A percentile compares a stretch with the other conserved stretches of the same genome.
Evolutionary conservation across 2,888 invertebrate species (phyloP).

Genomic region (Aethes cnicana): DNA sequence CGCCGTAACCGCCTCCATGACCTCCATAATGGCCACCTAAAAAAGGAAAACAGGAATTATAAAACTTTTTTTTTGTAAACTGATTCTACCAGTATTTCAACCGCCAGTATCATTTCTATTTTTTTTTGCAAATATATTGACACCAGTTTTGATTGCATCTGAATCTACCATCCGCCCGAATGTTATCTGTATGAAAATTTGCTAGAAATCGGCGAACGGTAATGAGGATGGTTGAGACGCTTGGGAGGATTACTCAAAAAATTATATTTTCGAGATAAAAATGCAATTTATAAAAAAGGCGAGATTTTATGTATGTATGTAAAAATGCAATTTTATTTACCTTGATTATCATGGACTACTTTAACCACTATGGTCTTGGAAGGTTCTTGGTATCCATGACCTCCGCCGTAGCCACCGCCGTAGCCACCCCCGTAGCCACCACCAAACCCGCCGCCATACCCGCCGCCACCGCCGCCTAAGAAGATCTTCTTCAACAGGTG

Average conservation of each 20-base stretch:
- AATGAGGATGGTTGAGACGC: too few relatives aligned
- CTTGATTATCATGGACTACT: slow-evolving; percentile 43
- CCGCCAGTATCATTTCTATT: too few relatives aligned
- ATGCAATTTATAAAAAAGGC: too few relatives aligned
- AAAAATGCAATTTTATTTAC: slow-evolving; percentile 36
- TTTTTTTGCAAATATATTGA: too few relatives aligned
- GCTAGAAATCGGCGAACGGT: too few relatives aligned
- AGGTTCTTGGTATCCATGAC: slow-evolving; percentile 48
- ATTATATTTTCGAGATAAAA: too few relatives aligned
- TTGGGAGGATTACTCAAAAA: too few relatives aligned
- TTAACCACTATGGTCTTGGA: slow-evolving; percentile 56
- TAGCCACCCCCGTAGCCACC: slow-evolving; percentile 44
- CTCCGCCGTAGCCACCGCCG: slow-evolving; percentile 45
- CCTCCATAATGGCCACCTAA: slow-evolving; percentile 1
- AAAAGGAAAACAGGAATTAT: not conserved
- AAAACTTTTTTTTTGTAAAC: not conserved
- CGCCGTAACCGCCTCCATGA: slow-evolving; percentile 26
- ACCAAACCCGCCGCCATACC: slow-evolving; percentile 33
- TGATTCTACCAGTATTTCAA: too few relatives aligned
- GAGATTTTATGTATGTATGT: too few relatives aligned
- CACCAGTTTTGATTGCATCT: too few relatives aligned
- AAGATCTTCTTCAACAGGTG: slow-evolving; percentile 47
- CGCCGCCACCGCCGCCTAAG: slow-evolving; percentile 42
- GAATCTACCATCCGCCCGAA: too few relatives aligned
- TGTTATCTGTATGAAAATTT: too few relatives aligned